Percentiles rank a stretch among this genome's conserved stretches.
phyloP scores from a whole-genome alignment of 2,888 invertebrate genomes.

The Podabrus alpinus region DNA sequence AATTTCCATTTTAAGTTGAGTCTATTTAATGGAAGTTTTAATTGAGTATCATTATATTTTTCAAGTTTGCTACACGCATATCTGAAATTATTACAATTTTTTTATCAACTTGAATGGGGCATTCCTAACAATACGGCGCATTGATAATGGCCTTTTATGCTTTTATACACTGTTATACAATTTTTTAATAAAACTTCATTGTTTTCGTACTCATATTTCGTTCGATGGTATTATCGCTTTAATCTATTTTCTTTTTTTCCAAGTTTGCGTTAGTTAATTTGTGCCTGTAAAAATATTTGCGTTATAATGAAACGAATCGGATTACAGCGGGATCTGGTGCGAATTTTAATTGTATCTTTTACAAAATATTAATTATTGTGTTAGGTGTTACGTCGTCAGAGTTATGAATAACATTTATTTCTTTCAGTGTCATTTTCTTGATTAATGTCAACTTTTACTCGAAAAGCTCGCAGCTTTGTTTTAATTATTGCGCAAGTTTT shows the following conservation, averaged over 20 bases:
- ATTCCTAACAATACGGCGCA: conserved; percentile 26
- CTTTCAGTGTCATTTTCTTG: not conserved
- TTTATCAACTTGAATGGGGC: conserved; percentile 24
- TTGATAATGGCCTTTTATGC: conserved; percentile 30
- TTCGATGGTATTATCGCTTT: conserved; percentile 26
- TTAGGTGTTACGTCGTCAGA: not conserved
- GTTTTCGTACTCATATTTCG: conserved; percentile 32
- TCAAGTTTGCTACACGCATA: conserved; percentile 29
- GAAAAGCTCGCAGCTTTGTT: not conserved
- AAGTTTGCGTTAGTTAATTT: not conserved
- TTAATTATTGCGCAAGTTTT: not conserved
- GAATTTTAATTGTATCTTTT: not conserved
- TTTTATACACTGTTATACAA: conserved; percentile 34
- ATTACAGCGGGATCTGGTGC: not conserved
- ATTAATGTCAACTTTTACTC: not conserved
- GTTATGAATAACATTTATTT: not conserved
- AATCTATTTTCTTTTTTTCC: conserved; percentile 24
- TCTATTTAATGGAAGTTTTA: conserved; percentile 6
- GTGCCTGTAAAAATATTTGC: not conserved
- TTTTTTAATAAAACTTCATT: conserved; percentile 36
- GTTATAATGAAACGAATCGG: not conserved
- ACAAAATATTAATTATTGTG: not conserved
- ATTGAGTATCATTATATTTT: conserved; percentile 17
- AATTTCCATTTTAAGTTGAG: not conserved
- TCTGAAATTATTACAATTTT: conserved; percentile 30